These are phyloP conservation scores for Taenioides sp. DNA, from an alignment of 2,797 vertebrate species.

Conservation along the genomic window DNA sequence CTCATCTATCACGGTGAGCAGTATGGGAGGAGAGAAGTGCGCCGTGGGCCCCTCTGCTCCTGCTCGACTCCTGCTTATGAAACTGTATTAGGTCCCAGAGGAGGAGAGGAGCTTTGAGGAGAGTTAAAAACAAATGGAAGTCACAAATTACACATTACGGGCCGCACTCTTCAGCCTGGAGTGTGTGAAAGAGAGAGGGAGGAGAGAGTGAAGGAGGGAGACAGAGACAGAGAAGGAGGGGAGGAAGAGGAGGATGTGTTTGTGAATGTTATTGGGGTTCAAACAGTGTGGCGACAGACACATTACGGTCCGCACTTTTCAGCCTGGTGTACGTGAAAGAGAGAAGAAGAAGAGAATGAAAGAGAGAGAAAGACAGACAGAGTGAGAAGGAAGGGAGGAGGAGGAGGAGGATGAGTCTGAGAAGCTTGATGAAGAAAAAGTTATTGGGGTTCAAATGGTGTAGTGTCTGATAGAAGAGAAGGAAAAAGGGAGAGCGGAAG, in stretches of 20 bases:
- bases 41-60: slow-evolving; percentile 58
- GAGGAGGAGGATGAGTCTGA: not conserved
- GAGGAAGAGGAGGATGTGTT: not conserved
- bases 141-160: slow-evolving; percentile 77
- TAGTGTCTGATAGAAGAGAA: not conserved
- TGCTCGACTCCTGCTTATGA: slow-evolving; percentile 69
- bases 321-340: slow-evolving; percentile 14
- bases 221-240: not conserved
- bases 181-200: slow-evolving; percentile 5
- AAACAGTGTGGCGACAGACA: slow-evolving; percentile 21
- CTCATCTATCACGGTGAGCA: slow-evolving; percentile 77
- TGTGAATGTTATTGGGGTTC: not conserved
- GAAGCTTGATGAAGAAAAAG: not conserved
- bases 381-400: not conserved
- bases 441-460: not conserved
- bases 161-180: slow-evolving; percentile 40
- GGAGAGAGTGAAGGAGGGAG: not conserved
- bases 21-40: slow-evolving; percentile 66
- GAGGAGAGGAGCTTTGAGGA: slow-evolving; percentile 63
- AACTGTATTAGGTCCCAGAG: slow-evolving; percentile 71
- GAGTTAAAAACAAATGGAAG: slow-evolving; percentile 77
- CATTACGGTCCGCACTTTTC: slow-evolving; percentile 62
- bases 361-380: not conserved
- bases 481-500: not conserved
- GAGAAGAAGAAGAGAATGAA: no score